Evolutionary conservation across 2,888 invertebrate genomes (phyloP).

Genomic region (Linnaemya vulpina): DNA sequence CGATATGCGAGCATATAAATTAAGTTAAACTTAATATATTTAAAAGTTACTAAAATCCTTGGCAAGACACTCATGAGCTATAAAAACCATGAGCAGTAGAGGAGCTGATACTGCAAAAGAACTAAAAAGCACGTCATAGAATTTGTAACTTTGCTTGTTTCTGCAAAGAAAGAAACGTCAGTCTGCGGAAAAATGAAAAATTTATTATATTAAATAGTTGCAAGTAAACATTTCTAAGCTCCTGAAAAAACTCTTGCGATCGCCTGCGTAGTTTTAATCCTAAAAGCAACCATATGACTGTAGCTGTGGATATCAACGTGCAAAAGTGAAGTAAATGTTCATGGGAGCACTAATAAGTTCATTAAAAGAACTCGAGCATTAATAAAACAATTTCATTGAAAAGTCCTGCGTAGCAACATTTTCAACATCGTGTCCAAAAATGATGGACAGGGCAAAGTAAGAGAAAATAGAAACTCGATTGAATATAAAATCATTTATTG

Average conservation of each 20-base stretch:
- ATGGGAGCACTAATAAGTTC: slow-evolving; percentile 58
- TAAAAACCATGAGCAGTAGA: no score
- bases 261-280: neutral
- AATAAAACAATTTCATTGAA: slow-evolving; percentile 64
- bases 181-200: no score
- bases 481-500: slow-evolving; percentile 25
- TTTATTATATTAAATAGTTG: no score
- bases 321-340: slow-evolving; percentile 59
- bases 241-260: neutral
- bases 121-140: no score
- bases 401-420: slow-evolving; percentile 13
- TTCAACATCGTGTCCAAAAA: slow-evolving; percentile 15
- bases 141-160: no score
- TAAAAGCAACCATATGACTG: neutral
- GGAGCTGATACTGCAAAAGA: no score
- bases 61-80: no score
- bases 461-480: neutral
- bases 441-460: neutral
- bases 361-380: slow-evolving; percentile 68
- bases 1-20: no score
- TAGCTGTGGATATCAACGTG: slow-evolving; percentile 22
- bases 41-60: no score
- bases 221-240: neutral
- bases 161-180: no score
- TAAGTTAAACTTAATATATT: no score